Evolutionary conservation across 2,888 invertebrate genomes (phyloP), one percentile per base, ranked within the genome.

Genomic region (Podotricha telesiphe): DNA sequence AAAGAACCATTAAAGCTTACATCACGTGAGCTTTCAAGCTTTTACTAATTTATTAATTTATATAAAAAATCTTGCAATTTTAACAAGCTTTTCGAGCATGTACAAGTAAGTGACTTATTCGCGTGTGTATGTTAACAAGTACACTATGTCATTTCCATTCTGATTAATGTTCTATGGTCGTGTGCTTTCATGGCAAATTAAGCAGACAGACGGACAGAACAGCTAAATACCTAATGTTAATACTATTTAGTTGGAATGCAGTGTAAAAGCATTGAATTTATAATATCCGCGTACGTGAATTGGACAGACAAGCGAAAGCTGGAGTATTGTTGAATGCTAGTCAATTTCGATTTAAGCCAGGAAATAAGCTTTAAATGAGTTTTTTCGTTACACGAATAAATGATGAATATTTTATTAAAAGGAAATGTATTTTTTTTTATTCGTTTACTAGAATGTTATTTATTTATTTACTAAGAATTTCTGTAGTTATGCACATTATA

Each of bases 141-240:
- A 37, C 62, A 67, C 68, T 72, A 50, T 68, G 73, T 72, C 74
- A 68, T 74, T 70, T 72, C 70, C 67, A 70, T 67, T 62, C 70
- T 81, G 65, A 69, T 67, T 69, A 65, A 62, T 51, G 53, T 58
- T 69, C 69, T 64, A 45, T 47, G 71, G 80, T 85, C 81, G 83
- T 86, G 83, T 87, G 87, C 85, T 87, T 85, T 86, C 86, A 86
- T 84, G 84, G 84, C 82, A 84, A 87, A 88, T 87, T 87, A 85
- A 85, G 77, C 86, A 82, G 84, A 85, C 83, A 77, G 77, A 73
- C 74, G 71, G 78, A 45, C 80, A 81, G 83, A 80, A 79, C 79
- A 70, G 72, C 72, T 85, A 85, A 87, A 86, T 85, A 85, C 81
- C 80, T 87, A 84, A 88, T 85, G 86, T 86, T 55, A 55, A 55